Evolutionary conservation across 2,797 vertebrate genomes (phyloP).

Genomic region (Oreochromis mossambicus): DNA sequence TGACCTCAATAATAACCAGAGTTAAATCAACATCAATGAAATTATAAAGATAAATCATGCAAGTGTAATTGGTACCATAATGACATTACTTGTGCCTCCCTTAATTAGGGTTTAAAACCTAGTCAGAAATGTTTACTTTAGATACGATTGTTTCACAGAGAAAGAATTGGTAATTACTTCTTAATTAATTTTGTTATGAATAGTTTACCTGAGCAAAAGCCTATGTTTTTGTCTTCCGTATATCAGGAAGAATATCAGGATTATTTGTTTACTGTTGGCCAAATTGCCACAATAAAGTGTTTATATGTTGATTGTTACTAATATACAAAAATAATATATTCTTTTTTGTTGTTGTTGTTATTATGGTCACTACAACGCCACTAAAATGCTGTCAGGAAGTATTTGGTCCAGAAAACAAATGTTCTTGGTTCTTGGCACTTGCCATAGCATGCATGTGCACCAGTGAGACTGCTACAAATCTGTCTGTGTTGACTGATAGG

Average conservation of each 20-base stretch:
- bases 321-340: background rate
- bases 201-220: background rate
- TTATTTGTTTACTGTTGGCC: background rate
- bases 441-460: slow-evolving; percentile 17
- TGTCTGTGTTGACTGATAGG: slow-evolving; percentile 58
- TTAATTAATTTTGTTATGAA: background rate
- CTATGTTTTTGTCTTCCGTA: background rate
- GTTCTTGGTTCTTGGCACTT: background rate
- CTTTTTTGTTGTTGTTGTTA: background rate
- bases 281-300: background rate
- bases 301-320: background rate
- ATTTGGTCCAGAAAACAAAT: slow-evolving; percentile 12
- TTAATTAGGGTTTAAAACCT: background rate
- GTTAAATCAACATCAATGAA: background rate
- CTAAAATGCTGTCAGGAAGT: background rate
- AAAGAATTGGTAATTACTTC: background rate
- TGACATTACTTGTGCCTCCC: background rate
- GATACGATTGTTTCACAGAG: background rate
- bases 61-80: background rate
- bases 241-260: background rate
- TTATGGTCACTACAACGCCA: background rate
- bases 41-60: background rate
- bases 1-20: background rate
- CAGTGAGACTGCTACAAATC: slow-evolving; percentile 47
- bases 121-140: background rate